phyloP scores from a whole-genome alignment of 1,140 invertebrate genomes.

The Psix sp. region DNA sequence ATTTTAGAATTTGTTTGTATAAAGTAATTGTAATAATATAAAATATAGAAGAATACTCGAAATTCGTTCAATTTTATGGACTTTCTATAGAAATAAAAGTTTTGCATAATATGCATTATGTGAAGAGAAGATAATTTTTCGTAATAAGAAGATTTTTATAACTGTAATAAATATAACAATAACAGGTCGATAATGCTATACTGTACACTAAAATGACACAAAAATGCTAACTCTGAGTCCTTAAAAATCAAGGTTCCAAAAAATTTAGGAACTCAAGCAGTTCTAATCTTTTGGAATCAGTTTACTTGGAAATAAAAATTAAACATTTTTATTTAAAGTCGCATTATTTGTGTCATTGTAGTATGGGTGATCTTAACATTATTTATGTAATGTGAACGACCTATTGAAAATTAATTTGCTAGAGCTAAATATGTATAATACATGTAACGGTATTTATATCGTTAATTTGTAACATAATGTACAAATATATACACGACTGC shows the following conservation, averaged over 20 bases:
- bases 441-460: conserved; percentile 66
- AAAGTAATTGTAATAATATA: background rate
- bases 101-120: background rate
- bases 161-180: conserved; percentile 58
- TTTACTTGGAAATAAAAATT: background rate
- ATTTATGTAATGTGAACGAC: conserved; percentile 55
- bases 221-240: too few relatives aligned
- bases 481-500: conserved; percentile 70
- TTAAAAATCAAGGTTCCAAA: conserved; percentile 1
- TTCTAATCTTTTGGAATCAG: background rate
- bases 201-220: conserved; percentile 53
- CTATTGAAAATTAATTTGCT: conserved; percentile 63
- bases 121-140: background rate
- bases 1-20: background rate
- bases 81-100: background rate
- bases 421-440: conserved; percentile 64
- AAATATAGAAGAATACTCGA: background rate
- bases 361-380: conserved; percentile 51
- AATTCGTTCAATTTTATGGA: background rate
- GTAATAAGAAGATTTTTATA: conserved; percentile 12
- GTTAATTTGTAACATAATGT: conserved; percentile 75
- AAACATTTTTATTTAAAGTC: conserved; percentile 11
- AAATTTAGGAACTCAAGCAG: background rate
- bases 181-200: conserved; percentile 46
- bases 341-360: conserved; percentile 53